Conservation (phyloP, 1,140 invertebrate genomes). For the Formica selysi region DNA sequence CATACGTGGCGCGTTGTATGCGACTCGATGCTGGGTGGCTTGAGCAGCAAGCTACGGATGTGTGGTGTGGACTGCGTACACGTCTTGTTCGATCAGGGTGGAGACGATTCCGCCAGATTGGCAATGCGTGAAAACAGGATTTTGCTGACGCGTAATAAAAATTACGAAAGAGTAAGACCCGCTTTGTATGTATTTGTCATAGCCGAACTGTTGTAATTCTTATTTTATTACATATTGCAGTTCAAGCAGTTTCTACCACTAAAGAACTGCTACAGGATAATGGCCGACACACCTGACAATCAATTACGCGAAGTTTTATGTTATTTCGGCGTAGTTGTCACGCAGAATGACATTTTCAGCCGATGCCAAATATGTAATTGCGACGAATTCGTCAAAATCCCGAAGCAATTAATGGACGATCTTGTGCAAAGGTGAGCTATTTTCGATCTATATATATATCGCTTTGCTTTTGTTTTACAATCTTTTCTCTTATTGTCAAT, state of each 20-base stretch:
- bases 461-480: background rate
- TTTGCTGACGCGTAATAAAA: slow-evolving; percentile 87
- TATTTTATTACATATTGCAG: slow-evolving; percentile 76
- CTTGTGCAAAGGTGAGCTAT: slow-evolving; percentile 76
- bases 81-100: slow-evolving; percentile 85
- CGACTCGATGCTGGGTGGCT: slow-evolving; percentile 87
- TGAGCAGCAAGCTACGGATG: slow-evolving; percentile 88
- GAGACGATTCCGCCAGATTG: slow-evolving; percentile 86
- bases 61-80: slow-evolving; percentile 90
- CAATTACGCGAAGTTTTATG: slow-evolving; percentile 89
- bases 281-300: slow-evolving; percentile 81
- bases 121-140: slow-evolving; percentile 87
- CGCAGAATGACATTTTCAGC: slow-evolving; percentile 89
- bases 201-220: background rate
- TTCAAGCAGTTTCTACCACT: slow-evolving; percentile 84
- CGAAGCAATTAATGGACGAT: slow-evolving; percentile 84
- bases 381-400: slow-evolving; percentile 87
- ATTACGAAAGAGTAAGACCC: slow-evolving; percentile 82
- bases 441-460: slow-evolving; percentile 1
- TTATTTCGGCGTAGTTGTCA: slow-evolving; percentile 89
- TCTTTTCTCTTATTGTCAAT: slow-evolving; percentile 7
- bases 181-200: slow-evolving; percentile 3
- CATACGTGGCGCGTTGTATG: slow-evolving; percentile 85
- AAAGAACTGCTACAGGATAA: slow-evolving; percentile 87
- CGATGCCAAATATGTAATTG: slow-evolving; percentile 90